A percentile compares a stretch with the other conserved stretches of the same genome.
Evolutionary conservation across 2,888 invertebrate genomes (phyloP).

Genomic region (Acheta domesticus): DNA sequence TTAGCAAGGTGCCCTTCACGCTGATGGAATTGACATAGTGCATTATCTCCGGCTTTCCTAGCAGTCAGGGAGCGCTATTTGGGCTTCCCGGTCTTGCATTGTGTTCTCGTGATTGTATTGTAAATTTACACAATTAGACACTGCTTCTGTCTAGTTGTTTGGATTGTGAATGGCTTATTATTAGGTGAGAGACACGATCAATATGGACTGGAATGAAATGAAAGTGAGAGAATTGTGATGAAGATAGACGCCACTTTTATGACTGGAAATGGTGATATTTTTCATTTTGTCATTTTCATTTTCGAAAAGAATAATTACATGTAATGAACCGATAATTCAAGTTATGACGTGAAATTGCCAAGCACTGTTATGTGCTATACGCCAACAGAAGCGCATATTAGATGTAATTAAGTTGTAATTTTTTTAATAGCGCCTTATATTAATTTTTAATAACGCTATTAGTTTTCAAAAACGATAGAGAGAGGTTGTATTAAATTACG

Average conservation of each 20-base stretch:
- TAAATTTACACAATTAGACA: not conserved
- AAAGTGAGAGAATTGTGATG: not conserved
- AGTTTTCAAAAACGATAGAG: no score
- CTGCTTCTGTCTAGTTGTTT: not conserved
- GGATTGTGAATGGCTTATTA: not conserved
- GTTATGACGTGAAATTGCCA: not conserved
- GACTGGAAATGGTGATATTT: not conserved
- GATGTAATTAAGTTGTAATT: no score
- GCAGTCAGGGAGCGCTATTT: no score
- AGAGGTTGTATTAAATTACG: no score
- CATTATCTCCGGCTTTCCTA: no score
- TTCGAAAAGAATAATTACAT: not conserved
- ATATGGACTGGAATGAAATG: not conserved
- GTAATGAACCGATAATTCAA: not conserved
- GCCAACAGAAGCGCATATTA: no score
- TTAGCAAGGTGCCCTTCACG: no score
- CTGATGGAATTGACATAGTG: no score
- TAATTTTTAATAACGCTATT: no score
- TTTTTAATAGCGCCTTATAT: no score
- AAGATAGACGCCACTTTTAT: not conserved
- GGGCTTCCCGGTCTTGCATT: no score
- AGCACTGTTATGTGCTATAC: no score
- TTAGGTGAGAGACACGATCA: not conserved
- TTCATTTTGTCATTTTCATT: slow-evolving; percentile 18
- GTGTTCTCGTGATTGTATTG: not conserved